A percentile compares a stretch with the other conserved stretches of the same genome.
Evolutionary conservation across 2,113 vertebrate genomes (phyloP).

Genomic region (Lagenorhynchus albirostris): DNA sequence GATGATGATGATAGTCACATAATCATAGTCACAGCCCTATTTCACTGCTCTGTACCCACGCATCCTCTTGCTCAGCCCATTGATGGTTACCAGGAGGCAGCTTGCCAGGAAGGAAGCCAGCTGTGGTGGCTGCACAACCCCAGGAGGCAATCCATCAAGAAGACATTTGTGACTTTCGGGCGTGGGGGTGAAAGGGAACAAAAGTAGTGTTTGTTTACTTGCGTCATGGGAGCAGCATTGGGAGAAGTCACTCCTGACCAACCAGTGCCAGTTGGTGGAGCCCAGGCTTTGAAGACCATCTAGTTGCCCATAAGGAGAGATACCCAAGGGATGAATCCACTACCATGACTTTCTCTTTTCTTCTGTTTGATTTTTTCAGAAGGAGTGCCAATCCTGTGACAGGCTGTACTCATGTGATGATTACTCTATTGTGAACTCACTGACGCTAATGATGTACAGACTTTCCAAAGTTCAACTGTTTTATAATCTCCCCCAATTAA

Average conservation of each 20-base stretch:
- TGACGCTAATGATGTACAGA: conserved; percentile 68
- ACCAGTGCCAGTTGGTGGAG: conserved; percentile 34
- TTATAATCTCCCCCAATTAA: conserved; percentile 67
- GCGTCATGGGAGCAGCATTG: conserved; percentile 26
- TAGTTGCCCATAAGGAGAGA: conserved; percentile 54
- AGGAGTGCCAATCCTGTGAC: conserved; percentile 65
- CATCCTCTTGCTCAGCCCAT: conserved; percentile 6
- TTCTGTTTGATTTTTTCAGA: conserved; percentile 26
- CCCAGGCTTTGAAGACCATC: conserved; percentile 60
- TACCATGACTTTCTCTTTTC: conserved; percentile 40
- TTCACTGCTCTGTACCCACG: background rate
- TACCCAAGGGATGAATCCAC: conserved; percentile 57
- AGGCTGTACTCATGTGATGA: conserved; percentile 67
- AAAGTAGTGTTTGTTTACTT: conserved; percentile 66
- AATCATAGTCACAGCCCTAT: conserved; percentile 35
- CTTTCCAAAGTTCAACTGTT: conserved; percentile 72
- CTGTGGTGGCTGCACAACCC: background rate
- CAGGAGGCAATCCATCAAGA: conserved; percentile 58
- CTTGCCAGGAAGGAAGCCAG: conserved; percentile 2
- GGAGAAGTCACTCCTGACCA: conserved; percentile 66
- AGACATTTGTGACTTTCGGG: conserved; percentile 62
- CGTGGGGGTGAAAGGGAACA: conserved; percentile 67
- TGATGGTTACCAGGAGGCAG: background rate
- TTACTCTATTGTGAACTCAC: conserved; percentile 64
- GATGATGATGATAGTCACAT: conserved; percentile 13